These are phyloP conservation scores for Eulemur rubriventer DNA, from an alignment of 2,797 vertebrate genomes.

Conservation along the genomic window DNA sequence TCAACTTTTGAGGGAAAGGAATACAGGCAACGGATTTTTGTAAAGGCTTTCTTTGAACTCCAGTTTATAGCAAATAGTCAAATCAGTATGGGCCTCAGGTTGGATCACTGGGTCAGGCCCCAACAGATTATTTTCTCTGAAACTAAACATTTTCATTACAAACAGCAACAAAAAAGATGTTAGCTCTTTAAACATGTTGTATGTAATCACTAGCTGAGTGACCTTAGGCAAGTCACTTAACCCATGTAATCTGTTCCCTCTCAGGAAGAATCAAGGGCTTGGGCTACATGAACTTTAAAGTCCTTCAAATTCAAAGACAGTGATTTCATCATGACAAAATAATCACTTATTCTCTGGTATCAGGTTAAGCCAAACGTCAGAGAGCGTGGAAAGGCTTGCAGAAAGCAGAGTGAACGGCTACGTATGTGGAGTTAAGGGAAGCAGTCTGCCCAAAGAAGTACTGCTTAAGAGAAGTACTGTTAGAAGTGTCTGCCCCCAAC, in stretches of 20 bases:
- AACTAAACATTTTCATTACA: slow-evolving; percentile 40
- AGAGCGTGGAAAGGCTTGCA: neutral
- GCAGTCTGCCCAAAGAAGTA: neutral
- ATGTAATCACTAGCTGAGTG: slow-evolving; percentile 22
- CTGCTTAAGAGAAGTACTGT: no score
- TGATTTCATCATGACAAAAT: slow-evolving; percentile 4
- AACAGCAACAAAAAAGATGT: neutral
- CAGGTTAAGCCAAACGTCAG: neutral
- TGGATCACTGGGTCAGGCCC: neutral
- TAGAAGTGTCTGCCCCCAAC: neutral
- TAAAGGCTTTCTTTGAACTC: neutral
- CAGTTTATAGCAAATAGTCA: slow-evolving; percentile 32
- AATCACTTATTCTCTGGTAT: neutral
- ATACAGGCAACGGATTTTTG: neutral
- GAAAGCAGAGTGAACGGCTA: neutral
- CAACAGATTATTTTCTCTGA: slow-evolving; percentile 16
- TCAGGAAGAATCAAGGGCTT: slow-evolving; percentile 6
- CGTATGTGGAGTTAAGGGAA: neutral
- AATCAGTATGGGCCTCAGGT: neutral
- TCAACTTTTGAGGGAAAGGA: neutral
- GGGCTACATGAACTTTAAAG: neutral
- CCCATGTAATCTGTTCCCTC: neutral
- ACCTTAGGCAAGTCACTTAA: slow-evolving; percentile 7
- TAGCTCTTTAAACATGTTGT: neutral
- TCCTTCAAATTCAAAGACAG: slow-evolving; percentile 22